Conservation (phyloP, 2,113 vertebrate species). For the Corynorhinus townsendii region DNA sequence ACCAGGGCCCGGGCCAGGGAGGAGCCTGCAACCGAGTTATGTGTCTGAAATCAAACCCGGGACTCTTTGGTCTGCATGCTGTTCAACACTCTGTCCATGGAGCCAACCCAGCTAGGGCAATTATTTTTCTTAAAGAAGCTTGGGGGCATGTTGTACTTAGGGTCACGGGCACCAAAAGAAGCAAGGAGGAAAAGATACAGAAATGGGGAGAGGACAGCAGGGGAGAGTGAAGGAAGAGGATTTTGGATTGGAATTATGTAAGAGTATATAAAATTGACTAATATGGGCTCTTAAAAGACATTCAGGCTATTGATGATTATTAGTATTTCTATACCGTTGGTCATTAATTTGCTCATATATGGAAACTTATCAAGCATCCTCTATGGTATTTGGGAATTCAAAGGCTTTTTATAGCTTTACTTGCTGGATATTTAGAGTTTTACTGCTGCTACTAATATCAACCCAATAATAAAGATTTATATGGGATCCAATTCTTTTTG, state of each 20-base stretch:
- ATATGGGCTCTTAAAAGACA: background rate
- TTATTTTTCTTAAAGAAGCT: background rate
- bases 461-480: background rate
- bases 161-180: background rate
- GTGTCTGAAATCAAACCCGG: background rate
- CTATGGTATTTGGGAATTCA: background rate
- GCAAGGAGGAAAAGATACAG: background rate
- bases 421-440: background rate
- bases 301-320: background rate
- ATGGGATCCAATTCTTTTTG: background rate
- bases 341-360: background rate
- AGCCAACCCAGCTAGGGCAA: background rate
- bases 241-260: background rate
- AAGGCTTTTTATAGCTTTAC: background rate
- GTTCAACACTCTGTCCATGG: background rate
- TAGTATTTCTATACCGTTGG: background rate
- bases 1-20: too few relatives aligned
- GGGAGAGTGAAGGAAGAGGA: background rate
- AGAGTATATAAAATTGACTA: background rate
- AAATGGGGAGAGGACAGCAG: background rate
- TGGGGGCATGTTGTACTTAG: background rate
- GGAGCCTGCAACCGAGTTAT: background rate
- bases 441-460: background rate
- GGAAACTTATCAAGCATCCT: background rate
- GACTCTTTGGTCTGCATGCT: background rate